These are phyloP conservation scores for Spialia ferax DNA, from an alignment of 2,888 invertebrate genomes.

Conservation along the genomic window DNA sequence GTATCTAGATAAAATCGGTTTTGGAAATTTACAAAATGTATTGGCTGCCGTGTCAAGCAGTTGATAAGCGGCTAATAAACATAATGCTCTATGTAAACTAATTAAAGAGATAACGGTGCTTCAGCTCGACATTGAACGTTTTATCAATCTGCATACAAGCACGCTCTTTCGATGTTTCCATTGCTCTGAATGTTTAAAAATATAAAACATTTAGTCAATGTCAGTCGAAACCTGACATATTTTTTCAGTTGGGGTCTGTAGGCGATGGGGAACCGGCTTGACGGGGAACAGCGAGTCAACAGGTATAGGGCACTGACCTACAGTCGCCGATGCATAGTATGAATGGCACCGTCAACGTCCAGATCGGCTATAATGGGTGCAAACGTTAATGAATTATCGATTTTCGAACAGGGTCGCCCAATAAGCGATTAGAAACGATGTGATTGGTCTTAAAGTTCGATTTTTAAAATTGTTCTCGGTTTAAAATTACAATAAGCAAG, in stretches of 20 bases:
- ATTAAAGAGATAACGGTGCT: constrained; percentile 32
- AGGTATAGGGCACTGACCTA: constrained; percentile 84
- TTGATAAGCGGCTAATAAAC: constrained; percentile 30
- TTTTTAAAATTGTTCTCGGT: neutral
- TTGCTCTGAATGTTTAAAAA: constrained; percentile 22
- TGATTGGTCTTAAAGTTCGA: neutral
- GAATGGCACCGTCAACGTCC: constrained; percentile 68
- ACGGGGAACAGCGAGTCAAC: constrained; percentile 71
- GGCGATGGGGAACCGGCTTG: constrained; percentile 74
- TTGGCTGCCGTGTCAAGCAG: constrained; percentile 6
- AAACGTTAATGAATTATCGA: constrained; percentile 57
- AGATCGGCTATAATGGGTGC: constrained; percentile 53
- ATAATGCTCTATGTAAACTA: constrained; percentile 30
- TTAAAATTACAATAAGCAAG: neutral
- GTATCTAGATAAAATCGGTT: neutral
- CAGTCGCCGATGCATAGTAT: constrained; percentile 68
- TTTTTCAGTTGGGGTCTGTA: constrained; percentile 53
- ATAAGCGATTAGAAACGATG: constrained; percentile 22
- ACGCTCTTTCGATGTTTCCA: constrained; percentile 20
- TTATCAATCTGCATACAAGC: constrained; percentile 39
- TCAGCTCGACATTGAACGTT: constrained; percentile 29
- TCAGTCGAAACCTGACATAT: constrained; percentile 62
- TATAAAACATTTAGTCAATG: constrained; percentile 46
- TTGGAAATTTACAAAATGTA: constrained; percentile 21
- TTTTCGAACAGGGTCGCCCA: constrained; percentile 45